Evolutionary conservation across 1,140 invertebrate genomes (phyloP).

Genomic region (Brachionus calyciflorus): DNA sequence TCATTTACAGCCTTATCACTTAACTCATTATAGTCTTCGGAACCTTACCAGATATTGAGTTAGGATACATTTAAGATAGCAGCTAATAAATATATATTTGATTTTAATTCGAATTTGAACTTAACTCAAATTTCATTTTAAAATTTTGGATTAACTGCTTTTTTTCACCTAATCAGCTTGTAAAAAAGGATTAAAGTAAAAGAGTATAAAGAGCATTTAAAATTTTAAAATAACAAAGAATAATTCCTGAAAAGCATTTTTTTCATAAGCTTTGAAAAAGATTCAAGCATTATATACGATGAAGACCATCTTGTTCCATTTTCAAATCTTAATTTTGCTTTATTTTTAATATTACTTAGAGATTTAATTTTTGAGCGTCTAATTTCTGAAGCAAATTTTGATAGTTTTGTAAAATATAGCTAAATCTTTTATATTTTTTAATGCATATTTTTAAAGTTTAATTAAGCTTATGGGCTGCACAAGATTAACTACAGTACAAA

Average conservation of each 20-base stretch:
- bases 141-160: not conserved
- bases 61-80: not conserved
- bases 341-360: not conserved
- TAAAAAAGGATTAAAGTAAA: not conserved
- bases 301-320: not conserved
- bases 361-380: not conserved
- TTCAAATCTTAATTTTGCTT: slow-evolving; percentile 4
- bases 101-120: not conserved
- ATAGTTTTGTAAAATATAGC: too few species aligned
- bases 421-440: too few species aligned
- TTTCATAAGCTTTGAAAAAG: not conserved
- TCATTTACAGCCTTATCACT: too few species aligned
- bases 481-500: too few species aligned
- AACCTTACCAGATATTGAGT: slow-evolving; percentile 2
- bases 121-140: slow-evolving; percentile 1
- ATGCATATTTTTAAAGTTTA: too few species aligned
- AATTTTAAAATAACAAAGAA: not conserved
- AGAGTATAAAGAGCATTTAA: not conserved
- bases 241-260: not conserved
- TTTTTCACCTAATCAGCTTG: slow-evolving; percentile 6
- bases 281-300: not conserved
- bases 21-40: too few species aligned
- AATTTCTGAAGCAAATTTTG: slow-evolving; percentile 7
- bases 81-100: not conserved
- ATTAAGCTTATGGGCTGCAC: too few species aligned